phyloP scores from a whole-genome alignment of 2,888 invertebrate species.

The Leucophora obtusa region DNA sequence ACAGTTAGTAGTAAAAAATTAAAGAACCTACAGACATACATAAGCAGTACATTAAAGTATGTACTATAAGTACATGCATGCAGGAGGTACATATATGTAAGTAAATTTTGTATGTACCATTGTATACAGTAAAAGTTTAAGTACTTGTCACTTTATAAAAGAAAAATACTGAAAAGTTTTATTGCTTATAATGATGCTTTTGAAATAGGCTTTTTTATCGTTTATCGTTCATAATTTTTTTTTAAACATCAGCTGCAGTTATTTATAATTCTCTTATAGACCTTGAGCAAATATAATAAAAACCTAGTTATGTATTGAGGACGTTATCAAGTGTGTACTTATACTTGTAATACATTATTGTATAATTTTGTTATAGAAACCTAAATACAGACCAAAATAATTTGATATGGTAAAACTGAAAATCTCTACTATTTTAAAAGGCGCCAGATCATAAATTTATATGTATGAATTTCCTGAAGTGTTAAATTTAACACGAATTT shows the following conservation, averaged over 20 bases:
- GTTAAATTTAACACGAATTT: background rate
- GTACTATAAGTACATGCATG: background rate
- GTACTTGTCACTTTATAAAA: constrained; percentile 37
- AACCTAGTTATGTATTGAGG: constrained; percentile 12
- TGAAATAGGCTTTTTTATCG: constrained; percentile 25
- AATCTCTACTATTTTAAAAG: background rate
- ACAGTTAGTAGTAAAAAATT: constrained; percentile 47
- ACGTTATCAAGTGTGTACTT: constrained; percentile 35
- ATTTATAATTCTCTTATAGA: constrained; percentile 41
- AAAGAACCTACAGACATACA: constrained; percentile 26
- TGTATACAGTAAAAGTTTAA: constrained; percentile 49
- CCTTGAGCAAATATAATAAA: constrained; percentile 43
- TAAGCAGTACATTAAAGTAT: background rate
- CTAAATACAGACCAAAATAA: background rate
- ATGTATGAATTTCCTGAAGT: background rate
- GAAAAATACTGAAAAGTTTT: constrained; percentile 5
- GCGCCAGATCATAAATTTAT: background rate
- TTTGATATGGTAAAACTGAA: background rate
- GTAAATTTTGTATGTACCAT: no score
- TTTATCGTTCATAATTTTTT: background rate
- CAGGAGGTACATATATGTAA: no score
- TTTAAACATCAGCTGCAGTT: constrained; percentile 51
- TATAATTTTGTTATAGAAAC: constrained; percentile 49
- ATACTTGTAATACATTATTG: background rate
- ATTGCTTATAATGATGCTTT: constrained; percentile 33